Evolutionary conservation across 2,888 invertebrate species (phyloP).

Genomic region (Oxycera nigricornis): DNA sequence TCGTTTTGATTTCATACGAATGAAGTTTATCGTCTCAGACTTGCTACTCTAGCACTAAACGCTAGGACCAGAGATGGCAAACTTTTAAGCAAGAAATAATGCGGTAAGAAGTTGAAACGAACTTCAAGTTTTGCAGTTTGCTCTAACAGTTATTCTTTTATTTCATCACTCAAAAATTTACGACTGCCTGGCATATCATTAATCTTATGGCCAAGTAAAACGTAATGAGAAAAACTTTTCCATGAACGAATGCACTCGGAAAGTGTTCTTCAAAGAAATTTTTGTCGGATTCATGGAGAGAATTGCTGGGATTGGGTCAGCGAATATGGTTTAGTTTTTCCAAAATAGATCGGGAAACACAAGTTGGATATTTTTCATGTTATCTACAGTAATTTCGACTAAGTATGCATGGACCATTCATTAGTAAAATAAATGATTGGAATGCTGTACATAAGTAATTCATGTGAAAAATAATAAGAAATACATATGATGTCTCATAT

Average conservation of each 20-base stretch:
- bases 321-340: too few relatives aligned
- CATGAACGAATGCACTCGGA: not conserved
- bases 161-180: conserved; percentile 29
- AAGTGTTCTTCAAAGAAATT: conserved; percentile 5
- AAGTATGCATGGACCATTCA: too few relatives aligned
- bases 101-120: not conserved
- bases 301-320: not conserved
- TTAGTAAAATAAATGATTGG: too few relatives aligned
- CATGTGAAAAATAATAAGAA: too few relatives aligned
- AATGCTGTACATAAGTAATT: too few relatives aligned
- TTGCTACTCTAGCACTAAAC: too few relatives aligned
- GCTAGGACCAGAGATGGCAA: too few relatives aligned
- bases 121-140: conserved; percentile 2
- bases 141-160: not conserved
- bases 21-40: too few relatives aligned
- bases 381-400: too few relatives aligned
- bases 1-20: not conserved
- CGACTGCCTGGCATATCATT: conserved; percentile 15
- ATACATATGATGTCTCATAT: too few relatives aligned
- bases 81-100: not conserved
- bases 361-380: too few relatives aligned
- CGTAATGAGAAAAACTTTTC: conserved; percentile 22
- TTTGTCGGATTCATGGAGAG: not conserved
- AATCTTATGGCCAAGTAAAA: not conserved
- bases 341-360: too few relatives aligned